These are phyloP conservation scores for Aphaenogaster ashmeadi DNA, from an alignment of 1,140 invertebrate species.

Conservation along the genomic window DNA sequence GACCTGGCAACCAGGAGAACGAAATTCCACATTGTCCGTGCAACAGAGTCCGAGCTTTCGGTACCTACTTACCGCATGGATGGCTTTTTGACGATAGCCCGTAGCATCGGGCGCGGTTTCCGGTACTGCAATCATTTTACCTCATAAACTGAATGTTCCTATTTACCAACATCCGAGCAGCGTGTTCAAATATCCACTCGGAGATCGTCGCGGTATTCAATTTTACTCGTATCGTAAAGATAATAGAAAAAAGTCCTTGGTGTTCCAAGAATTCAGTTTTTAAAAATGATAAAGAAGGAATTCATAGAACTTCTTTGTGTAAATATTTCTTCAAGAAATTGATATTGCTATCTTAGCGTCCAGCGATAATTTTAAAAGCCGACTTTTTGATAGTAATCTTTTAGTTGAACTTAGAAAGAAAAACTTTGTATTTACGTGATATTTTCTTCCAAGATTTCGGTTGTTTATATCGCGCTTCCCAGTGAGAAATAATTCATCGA, in stretches of 20 bases:
- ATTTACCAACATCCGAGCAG: neutral
- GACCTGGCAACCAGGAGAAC: slow-evolving; percentile 8
- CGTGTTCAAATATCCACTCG: neutral
- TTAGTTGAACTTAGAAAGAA: neutral
- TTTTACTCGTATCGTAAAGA: neutral
- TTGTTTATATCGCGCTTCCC: slow-evolving; percentile 64
- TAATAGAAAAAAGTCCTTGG: neutral
- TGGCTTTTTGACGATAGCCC: slow-evolving; percentile 55
- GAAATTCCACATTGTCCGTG: slow-evolving; percentile 49
- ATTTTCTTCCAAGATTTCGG: neutral
- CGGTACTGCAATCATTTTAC: slow-evolving; percentile 10
- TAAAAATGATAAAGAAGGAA: neutral
- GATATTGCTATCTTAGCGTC: neutral
- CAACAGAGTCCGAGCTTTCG: slow-evolving; percentile 37
- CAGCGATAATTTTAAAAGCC: neutral
- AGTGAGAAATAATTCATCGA: no score
- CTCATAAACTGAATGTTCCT: slow-evolving; percentile 1
- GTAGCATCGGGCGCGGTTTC: slow-evolving; percentile 56
- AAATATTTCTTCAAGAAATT: neutral
- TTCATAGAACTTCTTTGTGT: neutral
- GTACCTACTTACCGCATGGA: slow-evolving; percentile 47
- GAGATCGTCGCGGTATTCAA: neutral
- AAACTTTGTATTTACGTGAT: neutral
- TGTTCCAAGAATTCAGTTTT: neutral
- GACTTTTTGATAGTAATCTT: neutral